A percentile compares a stretch with the other conserved stretches of the same genome.
Conservation (phyloP, 1,140 invertebrate genomes). For the Rhagoletis pomonella region DNA sequence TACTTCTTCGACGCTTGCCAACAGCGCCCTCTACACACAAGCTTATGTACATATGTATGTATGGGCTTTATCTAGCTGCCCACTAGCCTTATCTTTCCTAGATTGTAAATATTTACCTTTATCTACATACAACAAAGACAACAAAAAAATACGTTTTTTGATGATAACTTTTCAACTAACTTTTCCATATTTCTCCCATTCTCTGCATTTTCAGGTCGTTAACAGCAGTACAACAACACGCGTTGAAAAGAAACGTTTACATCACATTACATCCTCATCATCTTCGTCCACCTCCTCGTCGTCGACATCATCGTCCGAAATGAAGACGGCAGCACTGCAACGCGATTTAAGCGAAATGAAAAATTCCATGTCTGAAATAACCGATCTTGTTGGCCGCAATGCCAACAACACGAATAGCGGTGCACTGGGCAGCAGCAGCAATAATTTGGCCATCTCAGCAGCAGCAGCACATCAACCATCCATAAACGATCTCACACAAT, state of each 20-base stretch:
- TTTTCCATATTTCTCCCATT: constrained; percentile 36
- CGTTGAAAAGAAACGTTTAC: constrained; percentile 77
- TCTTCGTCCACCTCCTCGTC: constrained; percentile 75
- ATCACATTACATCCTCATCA: constrained; percentile 75
- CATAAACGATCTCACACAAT: constrained; percentile 69
- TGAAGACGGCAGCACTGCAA: constrained; percentile 82
- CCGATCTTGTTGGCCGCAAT: constrained; percentile 75
- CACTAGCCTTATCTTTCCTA: background rate
- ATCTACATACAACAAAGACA: background rate
- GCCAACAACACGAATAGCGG: constrained; percentile 58
- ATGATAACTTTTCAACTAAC: background rate
- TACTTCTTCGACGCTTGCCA: background rate
- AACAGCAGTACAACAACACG: constrained; percentile 75
- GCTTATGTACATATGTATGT: background rate
- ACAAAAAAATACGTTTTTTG: too few relatives aligned
- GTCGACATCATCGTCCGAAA: constrained; percentile 78
- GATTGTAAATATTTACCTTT: background rate
- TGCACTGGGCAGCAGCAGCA: constrained; percentile 57
- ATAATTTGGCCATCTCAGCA: constrained; percentile 50
- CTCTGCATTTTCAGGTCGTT: constrained; percentile 66
- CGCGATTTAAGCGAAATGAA: constrained; percentile 85
- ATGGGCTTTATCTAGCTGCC: background rate
- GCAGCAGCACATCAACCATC: constrained; percentile 63
- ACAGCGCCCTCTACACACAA: background rate
- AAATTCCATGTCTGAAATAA: constrained; percentile 86